Base-by-base conservation (phyloP, 2,888 invertebrate genomes). In the Sycophila texana region DNA sequence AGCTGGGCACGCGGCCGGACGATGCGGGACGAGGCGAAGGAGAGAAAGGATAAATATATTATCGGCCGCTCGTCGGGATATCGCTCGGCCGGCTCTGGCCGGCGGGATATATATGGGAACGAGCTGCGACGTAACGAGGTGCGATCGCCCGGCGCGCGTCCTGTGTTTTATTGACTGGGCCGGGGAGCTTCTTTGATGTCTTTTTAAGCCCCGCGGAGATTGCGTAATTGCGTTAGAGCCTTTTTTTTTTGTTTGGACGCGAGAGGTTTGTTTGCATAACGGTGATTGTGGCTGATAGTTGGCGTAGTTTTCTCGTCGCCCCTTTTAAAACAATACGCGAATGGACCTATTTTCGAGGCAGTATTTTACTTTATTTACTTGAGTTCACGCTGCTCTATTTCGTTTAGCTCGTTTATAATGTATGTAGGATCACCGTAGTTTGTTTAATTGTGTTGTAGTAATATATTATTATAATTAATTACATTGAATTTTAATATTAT, bases 121-220 rank as follows among this genome's bases (percentile, higher is more conserved):
- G 67, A 67, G 66, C 58, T 58, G 51, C 67, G 67, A 60, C 58
- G 74, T 74, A 60, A 74, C 74, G 67, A 74, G 74, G 58, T 60
- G 60, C 66, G 74, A 74, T 74, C 67, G 67, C 47, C 74, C 22
- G 22, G 55, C 26, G 20, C 65, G 65, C 57, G 74, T 30, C 66
- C 80, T 80, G 82, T 83, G 80, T 83, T 83, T 81, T 82, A 83
- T 81, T 80, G 81, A 83, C 66, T 70, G 74, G 63, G 61, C 76
- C 77, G 63, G 63, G 76, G 76, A 55, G 47, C 65, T 53, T 4
- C 72, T 20, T 47, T 39, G 39, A 58, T 75, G 30, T n/a, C 47
- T 39, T 39, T 49, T 18, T 60, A 55, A 30, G n/a, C 13, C 55
- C 47, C 55, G 49, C n/a, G 26, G 4, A 39, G n/a, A 51, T 22